Evolutionary conservation across 2,113 vertebrate genomes (phyloP).

Genomic region (Mystacornis crossleyi): DNA sequence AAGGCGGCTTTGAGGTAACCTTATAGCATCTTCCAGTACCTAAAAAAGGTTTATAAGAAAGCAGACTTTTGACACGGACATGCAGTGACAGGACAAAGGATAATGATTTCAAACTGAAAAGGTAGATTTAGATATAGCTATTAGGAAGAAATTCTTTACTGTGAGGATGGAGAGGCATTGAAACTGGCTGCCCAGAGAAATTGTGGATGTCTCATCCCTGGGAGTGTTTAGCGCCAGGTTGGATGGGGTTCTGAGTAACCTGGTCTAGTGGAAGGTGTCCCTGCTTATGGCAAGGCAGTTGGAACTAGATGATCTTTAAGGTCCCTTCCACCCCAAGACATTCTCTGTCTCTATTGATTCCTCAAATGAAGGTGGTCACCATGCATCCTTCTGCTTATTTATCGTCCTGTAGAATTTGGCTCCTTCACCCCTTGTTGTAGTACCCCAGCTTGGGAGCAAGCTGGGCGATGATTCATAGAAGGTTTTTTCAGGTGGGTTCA

Average conservation of each 20-base stretch:
- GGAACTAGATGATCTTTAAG: not conserved
- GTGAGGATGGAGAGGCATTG: not conserved
- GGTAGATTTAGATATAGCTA: not conserved
- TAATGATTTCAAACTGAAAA: not conserved
- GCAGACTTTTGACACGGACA: not conserved
- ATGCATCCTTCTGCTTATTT: not conserved
- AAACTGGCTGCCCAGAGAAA: not conserved
- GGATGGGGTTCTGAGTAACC: not conserved
- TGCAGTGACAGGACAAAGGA: not conserved
- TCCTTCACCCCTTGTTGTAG: too few relatives aligned
- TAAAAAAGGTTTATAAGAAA: fast-evolving
- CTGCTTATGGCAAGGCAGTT: not conserved
- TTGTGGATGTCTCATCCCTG: fast-evolving
- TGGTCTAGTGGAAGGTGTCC: not conserved
- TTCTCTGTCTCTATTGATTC: not conserved
- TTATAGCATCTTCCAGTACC: not conserved
- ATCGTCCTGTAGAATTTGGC: not conserved
- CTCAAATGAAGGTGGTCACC: not conserved
- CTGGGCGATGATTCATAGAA: too few relatives aligned
- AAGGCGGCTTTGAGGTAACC: not conserved
- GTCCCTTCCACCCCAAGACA: not conserved
- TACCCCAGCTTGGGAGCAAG: too few relatives aligned
- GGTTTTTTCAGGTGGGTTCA: too few relatives aligned
- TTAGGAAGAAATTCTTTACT: not conserved
- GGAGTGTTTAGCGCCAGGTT: not conserved